These are phyloP conservation scores for Hydrotaea cyrtoneurina DNA, from an alignment of 2,888 invertebrate species.

Conservation along the genomic window DNA sequence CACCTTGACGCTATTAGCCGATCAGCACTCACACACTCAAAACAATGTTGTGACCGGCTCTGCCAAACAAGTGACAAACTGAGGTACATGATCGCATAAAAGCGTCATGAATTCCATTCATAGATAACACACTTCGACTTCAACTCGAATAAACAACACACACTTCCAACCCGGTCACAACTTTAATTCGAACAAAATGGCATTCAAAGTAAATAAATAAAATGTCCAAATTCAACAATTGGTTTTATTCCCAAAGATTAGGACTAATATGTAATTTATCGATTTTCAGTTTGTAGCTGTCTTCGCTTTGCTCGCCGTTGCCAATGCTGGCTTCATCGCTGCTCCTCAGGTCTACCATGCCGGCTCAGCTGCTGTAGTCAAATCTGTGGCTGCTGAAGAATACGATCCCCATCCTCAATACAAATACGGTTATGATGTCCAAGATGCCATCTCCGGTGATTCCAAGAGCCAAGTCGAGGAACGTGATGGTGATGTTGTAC, in stretches of 20 bases:
- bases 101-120: conserved; percentile 10
- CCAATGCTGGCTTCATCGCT: conserved; percentile 69
- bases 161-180: conserved; percentile 36
- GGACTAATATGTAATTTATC: neutral
- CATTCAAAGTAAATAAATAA: conserved; percentile 77
- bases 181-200: conserved; percentile 72
- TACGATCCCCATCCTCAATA: conserved; percentile 79
- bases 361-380: conserved; percentile 54
- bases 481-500: conserved; percentile 79
- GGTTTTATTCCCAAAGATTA: neutral
- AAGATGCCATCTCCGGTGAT: conserved; percentile 79
- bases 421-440: conserved; percentile 78
- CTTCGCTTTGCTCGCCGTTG: conserved; percentile 69
- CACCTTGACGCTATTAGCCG: no score
- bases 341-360: conserved; percentile 41
- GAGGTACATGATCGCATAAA: conserved; percentile 35
- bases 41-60: neutral
- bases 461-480: conserved; percentile 79
- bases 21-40: neutral
- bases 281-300: conserved; percentile 66
- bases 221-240: neutral
- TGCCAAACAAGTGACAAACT: neutral
- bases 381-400: conserved; percentile 72
- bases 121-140: conserved; percentile 47
- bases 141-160: conserved; percentile 59